Percentiles rank a stretch among this genome's conserved stretches.
Conservation (phyloP, 2,797 vertebrate species). For the Onychomys torridus region DNA sequence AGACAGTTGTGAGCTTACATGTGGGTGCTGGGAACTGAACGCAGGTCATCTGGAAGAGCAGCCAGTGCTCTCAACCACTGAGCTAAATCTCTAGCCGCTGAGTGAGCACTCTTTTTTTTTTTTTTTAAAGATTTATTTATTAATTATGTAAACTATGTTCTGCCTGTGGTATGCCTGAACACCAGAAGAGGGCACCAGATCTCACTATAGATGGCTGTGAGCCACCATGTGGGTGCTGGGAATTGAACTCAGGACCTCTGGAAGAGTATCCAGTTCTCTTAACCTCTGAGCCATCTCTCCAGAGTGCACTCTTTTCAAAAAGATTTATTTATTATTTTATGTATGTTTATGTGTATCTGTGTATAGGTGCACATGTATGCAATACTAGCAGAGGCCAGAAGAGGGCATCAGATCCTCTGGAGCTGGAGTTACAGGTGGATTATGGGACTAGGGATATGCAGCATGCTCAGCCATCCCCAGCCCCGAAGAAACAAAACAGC, state of each 20-base stretch:
- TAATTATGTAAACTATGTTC: neutral
- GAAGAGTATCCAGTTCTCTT: too few species aligned
- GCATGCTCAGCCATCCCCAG: neutral
- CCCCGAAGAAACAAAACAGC: neutral
- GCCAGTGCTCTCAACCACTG: too few species aligned
- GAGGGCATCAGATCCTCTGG: neutral
- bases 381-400: neutral
- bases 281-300: too few species aligned
- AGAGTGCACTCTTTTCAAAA: neutral
- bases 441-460: neutral
- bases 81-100: too few species aligned
- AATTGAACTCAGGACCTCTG: too few species aligned
- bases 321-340: neutral
- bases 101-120: neutral
- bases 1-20: too few species aligned
- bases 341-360: neutral
- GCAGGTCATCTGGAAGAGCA: too few species aligned
- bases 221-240: too few species aligned
- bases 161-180: too few species aligned
- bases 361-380: neutral
- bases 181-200: too few species aligned
- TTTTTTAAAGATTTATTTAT: neutral
- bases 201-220: too few species aligned
- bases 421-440: neutral
- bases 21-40: too few species aligned